Conservation (phyloP, 2,797 vertebrate genomes). For the Protosalanx chinensis region DNA sequence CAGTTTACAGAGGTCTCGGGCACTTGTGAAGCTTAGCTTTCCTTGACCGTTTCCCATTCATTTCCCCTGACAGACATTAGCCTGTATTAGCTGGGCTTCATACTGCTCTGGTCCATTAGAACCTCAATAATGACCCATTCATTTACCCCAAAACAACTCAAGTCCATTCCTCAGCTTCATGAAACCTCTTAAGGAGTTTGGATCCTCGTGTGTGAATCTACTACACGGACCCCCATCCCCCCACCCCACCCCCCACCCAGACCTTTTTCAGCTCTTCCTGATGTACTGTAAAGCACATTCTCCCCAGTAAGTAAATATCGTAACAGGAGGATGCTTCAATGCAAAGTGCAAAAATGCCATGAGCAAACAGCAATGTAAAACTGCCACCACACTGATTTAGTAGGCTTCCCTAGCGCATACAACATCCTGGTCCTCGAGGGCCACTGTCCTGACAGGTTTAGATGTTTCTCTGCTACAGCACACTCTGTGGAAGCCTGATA, state of each 20-base stretch:
- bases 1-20: not conserved
- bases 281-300: not conserved
- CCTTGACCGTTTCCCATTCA: not conserved
- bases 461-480: no score
- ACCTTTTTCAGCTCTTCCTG: slow-evolving; percentile 9
- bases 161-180: not conserved
- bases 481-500: no score
- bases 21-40: not conserved
- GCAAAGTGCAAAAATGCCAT: slow-evolving; percentile 42
- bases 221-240: not conserved
- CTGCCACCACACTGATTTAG: slow-evolving; percentile 25
- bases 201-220: not conserved
- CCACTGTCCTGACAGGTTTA: no score
- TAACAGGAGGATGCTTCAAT: slow-evolving; percentile 30
- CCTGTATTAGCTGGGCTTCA: not conserved
- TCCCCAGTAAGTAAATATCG: slow-evolving; percentile 32
- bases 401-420: not conserved
- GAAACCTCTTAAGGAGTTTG: not conserved
- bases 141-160: not conserved
- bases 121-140: not conserved
- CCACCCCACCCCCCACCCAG: slow-evolving; percentile 7
- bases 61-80: not conserved
- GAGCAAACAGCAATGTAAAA: slow-evolving; percentile 46
- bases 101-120: not conserved
- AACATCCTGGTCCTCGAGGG: not conserved